Conservation (phyloP, 2,797 vertebrate genomes). For the Ceyx erithaca region DNA sequence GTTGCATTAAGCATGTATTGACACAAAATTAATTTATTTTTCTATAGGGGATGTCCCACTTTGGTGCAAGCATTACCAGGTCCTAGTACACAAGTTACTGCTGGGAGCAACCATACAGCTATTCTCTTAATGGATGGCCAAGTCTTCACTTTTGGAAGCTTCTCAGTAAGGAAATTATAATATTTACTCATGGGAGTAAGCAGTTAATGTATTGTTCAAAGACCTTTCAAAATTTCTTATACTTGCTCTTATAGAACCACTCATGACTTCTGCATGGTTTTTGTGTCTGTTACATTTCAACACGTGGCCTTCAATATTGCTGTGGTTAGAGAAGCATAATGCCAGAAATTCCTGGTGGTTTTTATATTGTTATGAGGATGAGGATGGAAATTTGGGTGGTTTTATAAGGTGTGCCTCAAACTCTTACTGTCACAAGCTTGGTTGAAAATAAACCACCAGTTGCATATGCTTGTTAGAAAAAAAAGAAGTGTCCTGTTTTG, state of each 20-base stretch:
- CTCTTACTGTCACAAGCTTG: background rate
- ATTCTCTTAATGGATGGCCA: constrained; percentile 96
- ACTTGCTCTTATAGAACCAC: background rate
- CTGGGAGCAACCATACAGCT: constrained; percentile 98
- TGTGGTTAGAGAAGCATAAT: background rate
- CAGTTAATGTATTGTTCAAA: background rate
- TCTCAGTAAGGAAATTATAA: constrained; percentile 88
- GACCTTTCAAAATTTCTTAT: background rate
- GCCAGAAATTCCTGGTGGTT: background rate
- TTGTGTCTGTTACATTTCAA: background rate
- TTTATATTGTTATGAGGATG: background rate
- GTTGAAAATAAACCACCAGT: background rate
- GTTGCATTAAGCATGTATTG: background rate
- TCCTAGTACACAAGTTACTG: constrained; percentile 94
- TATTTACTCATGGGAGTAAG: background rate
- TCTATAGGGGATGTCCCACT: constrained; percentile 91
- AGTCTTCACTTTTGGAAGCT: constrained; percentile 99
- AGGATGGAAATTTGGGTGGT: background rate
- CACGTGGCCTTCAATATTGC: background rate
- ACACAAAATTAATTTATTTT: constrained; percentile 47
- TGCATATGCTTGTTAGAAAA: background rate
- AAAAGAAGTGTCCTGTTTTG: background rate
- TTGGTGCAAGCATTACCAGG: constrained; percentile 94
- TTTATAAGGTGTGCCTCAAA: background rate
- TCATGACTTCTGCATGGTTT: background rate